Evolutionary conservation across 2,797 vertebrate species (phyloP).

Genomic region (Myotis daubentonii): DNA sequence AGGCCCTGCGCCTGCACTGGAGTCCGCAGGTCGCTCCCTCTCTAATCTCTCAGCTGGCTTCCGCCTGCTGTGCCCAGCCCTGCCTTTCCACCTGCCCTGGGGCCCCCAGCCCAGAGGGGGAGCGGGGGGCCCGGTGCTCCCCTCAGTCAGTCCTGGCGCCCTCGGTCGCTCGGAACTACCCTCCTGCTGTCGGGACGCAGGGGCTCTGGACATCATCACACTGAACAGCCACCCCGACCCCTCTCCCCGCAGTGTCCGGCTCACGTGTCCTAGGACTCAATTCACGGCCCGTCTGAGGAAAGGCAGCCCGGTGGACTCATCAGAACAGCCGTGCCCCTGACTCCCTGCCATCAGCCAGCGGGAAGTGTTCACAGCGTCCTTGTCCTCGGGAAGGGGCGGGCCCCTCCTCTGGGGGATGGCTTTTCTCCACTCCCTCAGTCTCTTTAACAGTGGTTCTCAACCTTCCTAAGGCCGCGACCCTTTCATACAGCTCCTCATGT

Average conservation of each 20-base stretch:
- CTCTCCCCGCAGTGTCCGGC: background rate
- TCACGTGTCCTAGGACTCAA: background rate
- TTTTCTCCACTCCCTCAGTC: background rate
- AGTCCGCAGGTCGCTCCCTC: fast-evolving
- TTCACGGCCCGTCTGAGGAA: fast-evolving
- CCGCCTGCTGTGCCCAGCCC: background rate
- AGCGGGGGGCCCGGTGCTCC: background rate
- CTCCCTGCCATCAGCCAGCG: background rate
- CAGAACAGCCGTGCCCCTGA: background rate
- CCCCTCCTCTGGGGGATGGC: background rate
- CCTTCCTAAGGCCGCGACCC: no score
- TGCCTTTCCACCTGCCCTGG: background rate
- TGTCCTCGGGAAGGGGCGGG: background rate
- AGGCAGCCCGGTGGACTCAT: fast-evolving
- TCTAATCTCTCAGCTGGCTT: background rate
- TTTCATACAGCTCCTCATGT: no score
- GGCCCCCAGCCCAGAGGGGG: no score
- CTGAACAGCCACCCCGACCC: background rate
- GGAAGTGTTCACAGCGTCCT: background rate
- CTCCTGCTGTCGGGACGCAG: background rate
- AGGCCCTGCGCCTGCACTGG: no score
- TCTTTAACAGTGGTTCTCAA: background rate
- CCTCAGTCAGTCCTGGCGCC: background rate
- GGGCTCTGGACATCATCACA: background rate
- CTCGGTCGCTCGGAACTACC: background rate